Percentiles rank a stretch among this genome's conserved stretches.
Conservation (phyloP, 2,797 vertebrate species). For the Distichodus sexfasciatus region DNA sequence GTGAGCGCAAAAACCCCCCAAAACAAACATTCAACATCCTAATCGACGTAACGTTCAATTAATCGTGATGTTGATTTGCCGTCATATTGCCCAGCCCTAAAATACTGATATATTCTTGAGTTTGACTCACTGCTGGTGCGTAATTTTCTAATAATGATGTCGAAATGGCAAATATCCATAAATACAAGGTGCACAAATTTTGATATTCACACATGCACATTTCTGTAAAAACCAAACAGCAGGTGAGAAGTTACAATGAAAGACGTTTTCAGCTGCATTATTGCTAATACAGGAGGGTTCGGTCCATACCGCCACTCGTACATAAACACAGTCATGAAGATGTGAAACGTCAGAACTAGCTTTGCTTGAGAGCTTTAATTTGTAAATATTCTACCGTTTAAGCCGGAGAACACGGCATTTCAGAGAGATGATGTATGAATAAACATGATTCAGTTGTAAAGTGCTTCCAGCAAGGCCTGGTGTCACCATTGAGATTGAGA, state of each 20-base stretch:
- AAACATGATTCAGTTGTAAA: slow-evolving; percentile 23
- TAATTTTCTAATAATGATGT: background rate
- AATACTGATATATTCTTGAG: no score
- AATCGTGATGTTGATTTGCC: no score
- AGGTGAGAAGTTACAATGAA: background rate
- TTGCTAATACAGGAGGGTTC: slow-evolving; percentile 26
- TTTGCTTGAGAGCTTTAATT: background rate
- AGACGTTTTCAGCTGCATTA: slow-evolving; percentile 37
- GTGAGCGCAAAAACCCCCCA: no score
- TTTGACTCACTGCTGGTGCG: slow-evolving; percentile 16
- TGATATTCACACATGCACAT: slow-evolving; percentile 50
- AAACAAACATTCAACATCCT: no score
- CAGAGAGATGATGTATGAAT: no score
- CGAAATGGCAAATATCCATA: slow-evolving; percentile 9
- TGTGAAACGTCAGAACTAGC: background rate
- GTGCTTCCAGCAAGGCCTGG: slow-evolving; percentile 32
- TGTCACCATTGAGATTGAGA: slow-evolving; percentile 22
- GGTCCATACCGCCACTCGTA: background rate
- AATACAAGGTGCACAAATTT: slow-evolving; percentile 50
- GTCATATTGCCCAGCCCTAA: no score
- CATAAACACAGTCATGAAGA: slow-evolving; percentile 17
- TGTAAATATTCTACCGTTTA: no score
- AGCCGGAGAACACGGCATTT: background rate
- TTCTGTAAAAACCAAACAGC: no score
- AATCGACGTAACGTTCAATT: no score